phyloP scores from a whole-genome alignment of 2,113 vertebrate genomes.

The Nesogale talazaci region DNA sequence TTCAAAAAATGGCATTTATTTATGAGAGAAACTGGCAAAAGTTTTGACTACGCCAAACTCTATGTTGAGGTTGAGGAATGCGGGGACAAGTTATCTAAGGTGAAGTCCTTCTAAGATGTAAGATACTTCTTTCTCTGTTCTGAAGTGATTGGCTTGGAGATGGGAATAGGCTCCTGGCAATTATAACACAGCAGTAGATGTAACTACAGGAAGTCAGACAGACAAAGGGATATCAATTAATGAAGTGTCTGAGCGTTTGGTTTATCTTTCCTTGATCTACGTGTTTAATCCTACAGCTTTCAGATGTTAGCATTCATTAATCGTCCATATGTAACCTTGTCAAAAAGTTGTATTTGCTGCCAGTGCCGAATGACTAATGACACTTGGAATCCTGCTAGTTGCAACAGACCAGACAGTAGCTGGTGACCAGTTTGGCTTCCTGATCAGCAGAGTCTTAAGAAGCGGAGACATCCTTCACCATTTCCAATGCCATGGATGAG shows the following conservation, averaged over 20 bases:
- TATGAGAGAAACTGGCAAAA: not conserved
- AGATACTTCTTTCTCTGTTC: not conserved
- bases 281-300: conserved; percentile 51
- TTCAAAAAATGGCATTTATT: not conserved
- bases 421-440: not conserved
- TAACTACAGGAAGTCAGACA: conserved; percentile 13
- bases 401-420: not conserved
- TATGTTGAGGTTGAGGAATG: not conserved
- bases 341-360: conserved; percentile 48
- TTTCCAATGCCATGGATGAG: not conserved
- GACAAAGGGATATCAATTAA: conserved; percentile 41
- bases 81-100: not conserved
- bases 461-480: not conserved
- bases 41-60: not conserved
- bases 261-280: conserved; percentile 36
- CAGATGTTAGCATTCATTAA: conserved; percentile 56
- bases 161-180: not conserved
- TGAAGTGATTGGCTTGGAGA: not conserved
- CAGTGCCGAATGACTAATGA: conserved; percentile 68
- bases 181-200: conserved; percentile 52
- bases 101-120: not conserved
- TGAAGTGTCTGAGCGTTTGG: conserved; percentile 32
- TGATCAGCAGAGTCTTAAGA: not conserved
- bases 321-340: conserved; percentile 64
- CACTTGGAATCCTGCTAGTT: conserved; percentile 48